These are phyloP conservation scores for Drosophila oshimai DNA, from an alignment of 1,140 invertebrate species.

Conservation along the genomic window DNA sequence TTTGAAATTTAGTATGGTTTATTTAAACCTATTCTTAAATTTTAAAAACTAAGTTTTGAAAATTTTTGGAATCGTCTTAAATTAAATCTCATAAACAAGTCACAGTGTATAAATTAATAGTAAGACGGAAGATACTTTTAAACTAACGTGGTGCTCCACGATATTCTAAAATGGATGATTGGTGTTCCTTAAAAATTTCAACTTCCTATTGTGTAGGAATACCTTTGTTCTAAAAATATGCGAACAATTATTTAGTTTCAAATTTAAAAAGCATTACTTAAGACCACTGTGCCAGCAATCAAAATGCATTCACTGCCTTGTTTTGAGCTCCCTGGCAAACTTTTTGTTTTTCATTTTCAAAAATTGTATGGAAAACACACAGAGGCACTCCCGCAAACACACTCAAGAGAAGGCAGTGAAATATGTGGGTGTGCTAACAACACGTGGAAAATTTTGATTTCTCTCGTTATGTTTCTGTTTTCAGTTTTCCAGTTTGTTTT, in stretches of 20 bases:
- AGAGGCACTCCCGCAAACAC: neutral
- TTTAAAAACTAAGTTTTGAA: too few species aligned
- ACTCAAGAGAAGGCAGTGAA: neutral
- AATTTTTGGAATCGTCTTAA: too few species aligned
- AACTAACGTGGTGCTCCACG: too few species aligned
- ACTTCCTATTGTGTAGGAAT: too few species aligned
- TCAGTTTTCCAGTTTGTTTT: slow-evolving; percentile 32
- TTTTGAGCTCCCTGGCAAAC: slow-evolving; percentile 26
- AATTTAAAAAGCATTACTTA: neutral
- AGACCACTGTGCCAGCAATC: slow-evolving; percentile 57
- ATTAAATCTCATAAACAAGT: too few species aligned
- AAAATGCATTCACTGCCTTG: slow-evolving; percentile 62
- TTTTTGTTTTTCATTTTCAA: slow-evolving; percentile 47
- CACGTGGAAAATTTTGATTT: slow-evolving; percentile 52
- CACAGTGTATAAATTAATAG: too few species aligned
- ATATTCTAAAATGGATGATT: too few species aligned
- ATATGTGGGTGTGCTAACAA: slow-evolving; percentile 34
- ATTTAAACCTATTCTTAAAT: too few species aligned
- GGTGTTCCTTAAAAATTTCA: too few species aligned
- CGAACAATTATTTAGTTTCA: too few species aligned
- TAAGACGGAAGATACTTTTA: too few species aligned
- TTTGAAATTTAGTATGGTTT: too few species aligned
- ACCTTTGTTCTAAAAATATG: neutral
- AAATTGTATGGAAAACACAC: slow-evolving; percentile 40
- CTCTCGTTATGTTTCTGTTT: slow-evolving; percentile 12